A percentile compares a stretch with the other conserved stretches of the same genome.
These are phyloP conservation scores for Cantharis flavilabris DNA, from an alignment of 2,888 invertebrate species.

Conservation along the genomic window DNA sequence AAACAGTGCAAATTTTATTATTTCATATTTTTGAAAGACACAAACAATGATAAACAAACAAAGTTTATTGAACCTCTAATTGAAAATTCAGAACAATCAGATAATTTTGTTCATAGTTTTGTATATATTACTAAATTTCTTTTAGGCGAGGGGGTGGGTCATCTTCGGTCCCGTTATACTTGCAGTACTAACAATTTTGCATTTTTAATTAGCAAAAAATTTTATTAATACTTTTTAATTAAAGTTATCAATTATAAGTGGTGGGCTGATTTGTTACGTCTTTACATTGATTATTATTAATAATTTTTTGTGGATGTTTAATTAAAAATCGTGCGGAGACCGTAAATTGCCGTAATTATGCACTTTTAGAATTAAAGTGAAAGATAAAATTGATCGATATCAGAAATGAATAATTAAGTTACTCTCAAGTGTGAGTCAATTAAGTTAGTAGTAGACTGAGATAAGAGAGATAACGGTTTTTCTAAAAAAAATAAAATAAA, in stretches of 20 bases:
- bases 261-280: background rate
- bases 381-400: background rate
- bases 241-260: background rate
- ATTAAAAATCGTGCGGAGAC: background rate
- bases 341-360: background rate
- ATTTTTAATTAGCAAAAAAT: background rate
- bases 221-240: background rate
- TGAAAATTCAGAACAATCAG: background rate
- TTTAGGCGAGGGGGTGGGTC: background rate
- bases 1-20: conserved; percentile 16
- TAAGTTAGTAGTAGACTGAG: background rate
- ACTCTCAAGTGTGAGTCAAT: background rate
- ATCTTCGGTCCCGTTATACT: background rate
- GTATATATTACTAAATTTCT: background rate
- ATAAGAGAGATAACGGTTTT: background rate
- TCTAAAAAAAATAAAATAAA: background rate
- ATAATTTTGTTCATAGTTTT: background rate
- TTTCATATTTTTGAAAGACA: conserved; percentile 12
- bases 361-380: background rate
- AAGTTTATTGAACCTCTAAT: conserved; percentile 18
- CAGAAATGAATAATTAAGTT: background rate
- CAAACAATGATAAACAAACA: conserved; percentile 17
- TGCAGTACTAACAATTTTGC: background rate
- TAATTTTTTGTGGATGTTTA: background rate
- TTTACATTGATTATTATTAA: background rate